phyloP scores from a whole-genome alignment of 2,797 vertebrate species.

The Hyperoplus lanceolatus region DNA sequence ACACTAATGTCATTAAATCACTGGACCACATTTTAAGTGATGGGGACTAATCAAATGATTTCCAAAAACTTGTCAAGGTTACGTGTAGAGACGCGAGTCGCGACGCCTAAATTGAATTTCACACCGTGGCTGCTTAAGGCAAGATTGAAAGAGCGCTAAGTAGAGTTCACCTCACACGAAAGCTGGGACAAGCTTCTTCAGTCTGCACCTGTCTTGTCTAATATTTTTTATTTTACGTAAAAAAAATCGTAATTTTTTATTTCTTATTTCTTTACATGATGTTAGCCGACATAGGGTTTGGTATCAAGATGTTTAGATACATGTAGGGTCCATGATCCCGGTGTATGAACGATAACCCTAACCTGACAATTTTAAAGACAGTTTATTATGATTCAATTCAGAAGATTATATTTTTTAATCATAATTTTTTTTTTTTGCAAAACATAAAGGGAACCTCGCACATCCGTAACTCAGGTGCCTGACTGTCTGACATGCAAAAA shows the following conservation, averaged over 20 bases:
- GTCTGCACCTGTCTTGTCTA: constrained; percentile 2
- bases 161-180: constrained; percentile 68
- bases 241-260: neutral
- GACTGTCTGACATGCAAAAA: too few relatives aligned
- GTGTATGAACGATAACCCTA: too few relatives aligned
- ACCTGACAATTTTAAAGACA: neutral
- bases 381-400: neutral
- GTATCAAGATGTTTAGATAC: neutral
- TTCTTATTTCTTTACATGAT: neutral
- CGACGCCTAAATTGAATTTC: constrained; percentile 78
- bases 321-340: neutral
- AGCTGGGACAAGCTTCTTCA: constrained; percentile 20
- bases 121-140: constrained; percentile 70
- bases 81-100: constrained; percentile 69
- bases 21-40: constrained; percentile 73
- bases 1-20: constrained; percentile 76
- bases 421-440: too few relatives aligned
- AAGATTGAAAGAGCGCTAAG: constrained; percentile 74
- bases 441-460: too few relatives aligned
- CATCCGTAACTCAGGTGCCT: too few relatives aligned
- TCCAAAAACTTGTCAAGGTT: constrained; percentile 84
- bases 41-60: constrained; percentile 80
- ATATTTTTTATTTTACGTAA: constrained; percentile 5
- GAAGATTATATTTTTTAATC: too few relatives aligned
- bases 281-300: neutral